A percentile compares a stretch with the other conserved stretches of the same genome.
Conservation (phyloP, 2,797 vertebrate genomes). For the Gambelia wislizenii region DNA sequence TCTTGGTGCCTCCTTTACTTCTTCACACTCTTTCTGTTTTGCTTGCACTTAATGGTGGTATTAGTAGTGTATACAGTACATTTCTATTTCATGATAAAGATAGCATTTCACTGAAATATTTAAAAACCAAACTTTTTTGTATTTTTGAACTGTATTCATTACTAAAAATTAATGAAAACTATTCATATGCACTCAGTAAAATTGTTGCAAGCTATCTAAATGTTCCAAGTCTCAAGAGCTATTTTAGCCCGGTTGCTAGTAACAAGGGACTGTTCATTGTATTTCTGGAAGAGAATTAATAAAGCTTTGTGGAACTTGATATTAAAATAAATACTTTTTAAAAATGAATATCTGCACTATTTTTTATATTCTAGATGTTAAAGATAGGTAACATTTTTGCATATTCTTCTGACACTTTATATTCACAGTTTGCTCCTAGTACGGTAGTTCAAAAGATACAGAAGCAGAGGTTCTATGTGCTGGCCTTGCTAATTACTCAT, state of each 20-base stretch:
- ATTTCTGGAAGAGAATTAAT: neutral
- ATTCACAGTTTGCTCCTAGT: neutral
- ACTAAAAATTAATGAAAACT: neutral
- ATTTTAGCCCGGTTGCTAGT: neutral
- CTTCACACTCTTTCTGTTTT: neutral
- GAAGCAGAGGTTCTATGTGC: rapidly evolving
- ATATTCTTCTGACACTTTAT: rapidly evolving
- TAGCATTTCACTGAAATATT: neutral
- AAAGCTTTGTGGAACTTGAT: neutral
- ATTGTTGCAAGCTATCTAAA: neutral
- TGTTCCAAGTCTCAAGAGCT: neutral
- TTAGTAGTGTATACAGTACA: neutral
- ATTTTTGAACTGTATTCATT: neutral
- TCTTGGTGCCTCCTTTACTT: neutral
- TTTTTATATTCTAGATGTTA: neutral
- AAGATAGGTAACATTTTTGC: rapidly evolving
- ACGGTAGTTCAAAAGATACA: neutral
- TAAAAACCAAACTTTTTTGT: neutral
- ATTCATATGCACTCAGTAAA: neutral
- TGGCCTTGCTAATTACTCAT: neutral
- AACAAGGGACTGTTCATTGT: rapidly evolving
- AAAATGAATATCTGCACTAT: neutral
- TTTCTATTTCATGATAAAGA: neutral
- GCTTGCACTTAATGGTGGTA: neutral
- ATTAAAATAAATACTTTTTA: no score